Conservation (phyloP, 2,888 invertebrate species). For the Sympetrum striolatum region DNA sequence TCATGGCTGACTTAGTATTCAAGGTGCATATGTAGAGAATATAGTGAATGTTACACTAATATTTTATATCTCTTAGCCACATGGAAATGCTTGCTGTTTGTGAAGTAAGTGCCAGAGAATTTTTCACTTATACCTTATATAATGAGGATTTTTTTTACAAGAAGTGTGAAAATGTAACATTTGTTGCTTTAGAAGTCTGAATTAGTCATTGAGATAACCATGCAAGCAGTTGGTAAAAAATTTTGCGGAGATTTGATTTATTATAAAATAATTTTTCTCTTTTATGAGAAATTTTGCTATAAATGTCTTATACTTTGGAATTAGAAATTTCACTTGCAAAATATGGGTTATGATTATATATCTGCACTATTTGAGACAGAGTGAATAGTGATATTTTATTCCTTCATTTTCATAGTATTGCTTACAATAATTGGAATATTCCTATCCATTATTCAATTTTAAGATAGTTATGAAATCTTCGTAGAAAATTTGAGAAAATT, state of each 20-base stretch:
- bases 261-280: too few species aligned
- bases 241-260: neutral
- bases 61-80: constrained; percentile 42
- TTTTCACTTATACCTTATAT: constrained; percentile 11
- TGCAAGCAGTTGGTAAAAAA: neutral
- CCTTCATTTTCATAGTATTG: too few species aligned
- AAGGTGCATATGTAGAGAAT: constrained; percentile 37
- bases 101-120: constrained; percentile 39
- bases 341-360: too few species aligned
- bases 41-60: constrained; percentile 42
- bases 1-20: constrained; percentile 34
- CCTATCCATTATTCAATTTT: too few species aligned
- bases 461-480: too few species aligned
- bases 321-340: too few species aligned
- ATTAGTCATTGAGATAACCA: neutral
- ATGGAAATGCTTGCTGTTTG: constrained; percentile 39
- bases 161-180: neutral
- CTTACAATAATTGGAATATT: too few species aligned
- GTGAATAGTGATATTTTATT: too few species aligned
- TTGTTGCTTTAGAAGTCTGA: neutral
- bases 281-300: too few species aligned
- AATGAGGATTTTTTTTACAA: neutral
- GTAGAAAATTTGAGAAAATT: too few species aligned
- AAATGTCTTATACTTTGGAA: too few species aligned
- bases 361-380: too few species aligned